phyloP scores from a whole-genome alignment of 2,888 invertebrate genomes.

The Campoplex capitator region DNA sequence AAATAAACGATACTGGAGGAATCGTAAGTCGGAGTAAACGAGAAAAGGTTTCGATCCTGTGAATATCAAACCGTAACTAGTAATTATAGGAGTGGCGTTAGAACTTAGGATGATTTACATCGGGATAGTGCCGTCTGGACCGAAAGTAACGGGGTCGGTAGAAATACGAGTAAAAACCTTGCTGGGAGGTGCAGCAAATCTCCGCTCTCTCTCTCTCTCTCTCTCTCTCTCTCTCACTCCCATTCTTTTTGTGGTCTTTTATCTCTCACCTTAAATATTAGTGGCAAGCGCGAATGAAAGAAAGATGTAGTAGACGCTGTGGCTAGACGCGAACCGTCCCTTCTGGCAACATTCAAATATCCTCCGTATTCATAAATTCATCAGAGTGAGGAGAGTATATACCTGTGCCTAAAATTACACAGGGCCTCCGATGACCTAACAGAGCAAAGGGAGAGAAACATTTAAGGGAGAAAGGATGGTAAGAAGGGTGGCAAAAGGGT shows the following conservation, averaged over 20 bases:
- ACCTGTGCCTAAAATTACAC: conserved; percentile 77
- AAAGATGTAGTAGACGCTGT: conserved; percentile 48
- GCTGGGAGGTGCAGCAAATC: conserved; percentile 46
- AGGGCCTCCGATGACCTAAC: conserved; percentile 27
- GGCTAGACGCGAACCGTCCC: conserved; percentile 83
- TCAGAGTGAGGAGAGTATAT: conserved; percentile 73
- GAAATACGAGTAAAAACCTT: conserved; percentile 43
- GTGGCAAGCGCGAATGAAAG: conserved; percentile 54
- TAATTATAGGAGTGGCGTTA: conserved; percentile 84
- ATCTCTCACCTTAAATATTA: conserved; percentile 80
- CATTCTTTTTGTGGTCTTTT: conserved; percentile 75
- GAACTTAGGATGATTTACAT: conserved; percentile 83
- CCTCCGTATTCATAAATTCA: conserved; percentile 84
- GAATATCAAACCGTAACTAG: conserved; percentile 70
- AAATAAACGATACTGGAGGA: not conserved
- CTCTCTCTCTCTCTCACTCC: conserved; percentile 35
- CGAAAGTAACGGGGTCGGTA: conserved; percentile 30
- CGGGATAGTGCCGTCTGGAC: conserved; percentile 67
- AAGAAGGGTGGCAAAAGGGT: not conserved
- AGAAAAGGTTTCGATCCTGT: conserved; percentile 48
- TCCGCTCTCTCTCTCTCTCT: conserved; percentile 68
- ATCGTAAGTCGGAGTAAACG: not conserved
- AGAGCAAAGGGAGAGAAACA: not conserved
- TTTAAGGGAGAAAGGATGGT: not conserved
- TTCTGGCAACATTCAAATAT: conserved; percentile 84